A percentile compares a stretch with the other conserved stretches of the same genome.
These are phyloP conservation scores for Lycaena phlaeas DNA, from an alignment of 2,888 invertebrate genomes.

Conservation along the genomic window DNA sequence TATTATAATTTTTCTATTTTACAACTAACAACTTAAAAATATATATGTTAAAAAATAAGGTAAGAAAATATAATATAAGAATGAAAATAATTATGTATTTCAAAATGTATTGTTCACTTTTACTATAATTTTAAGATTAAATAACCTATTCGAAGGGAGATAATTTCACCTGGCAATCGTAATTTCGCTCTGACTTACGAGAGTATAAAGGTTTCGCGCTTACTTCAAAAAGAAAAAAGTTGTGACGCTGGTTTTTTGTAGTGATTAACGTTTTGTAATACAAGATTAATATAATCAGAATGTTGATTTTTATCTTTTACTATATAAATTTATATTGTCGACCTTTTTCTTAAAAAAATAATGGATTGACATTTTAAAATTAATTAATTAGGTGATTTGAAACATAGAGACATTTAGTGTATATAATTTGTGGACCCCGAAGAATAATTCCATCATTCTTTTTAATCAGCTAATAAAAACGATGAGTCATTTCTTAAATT, in stretches of 20 bases:
- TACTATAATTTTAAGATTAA: too few relatives aligned
- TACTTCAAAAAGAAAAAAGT: slow-evolving; percentile 2
- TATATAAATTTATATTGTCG: not conserved
- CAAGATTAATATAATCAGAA: not conserved
- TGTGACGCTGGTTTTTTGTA: not conserved
- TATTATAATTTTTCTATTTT: too few relatives aligned
- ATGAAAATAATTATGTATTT: too few relatives aligned
- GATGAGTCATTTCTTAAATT: slow-evolving; percentile 1
- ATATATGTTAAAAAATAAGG: too few relatives aligned
- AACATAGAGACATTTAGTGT: not conserved
- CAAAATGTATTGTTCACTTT: too few relatives aligned
- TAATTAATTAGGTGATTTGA: not conserved
- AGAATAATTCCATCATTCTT: too few relatives aligned
- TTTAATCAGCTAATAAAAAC: not conserved
- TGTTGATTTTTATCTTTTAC: slow-evolving; percentile 5
- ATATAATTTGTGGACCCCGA: too few relatives aligned
- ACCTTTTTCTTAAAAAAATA: not conserved
- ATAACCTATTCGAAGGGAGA: too few relatives aligned
- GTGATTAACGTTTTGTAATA: not conserved
- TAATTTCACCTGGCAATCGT: not conserved
- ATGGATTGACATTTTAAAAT: slow-evolving; percentile 6
- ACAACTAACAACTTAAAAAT: too few relatives aligned
- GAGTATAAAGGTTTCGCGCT: not conserved
- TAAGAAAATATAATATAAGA: too few relatives aligned
- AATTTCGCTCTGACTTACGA: not conserved